Percentiles rank a stretch among this genome's conserved stretches.
These are phyloP conservation scores for Drosophila diplacantha DNA, from an alignment of 2,888 invertebrate genomes.

Conservation along the genomic window DNA sequence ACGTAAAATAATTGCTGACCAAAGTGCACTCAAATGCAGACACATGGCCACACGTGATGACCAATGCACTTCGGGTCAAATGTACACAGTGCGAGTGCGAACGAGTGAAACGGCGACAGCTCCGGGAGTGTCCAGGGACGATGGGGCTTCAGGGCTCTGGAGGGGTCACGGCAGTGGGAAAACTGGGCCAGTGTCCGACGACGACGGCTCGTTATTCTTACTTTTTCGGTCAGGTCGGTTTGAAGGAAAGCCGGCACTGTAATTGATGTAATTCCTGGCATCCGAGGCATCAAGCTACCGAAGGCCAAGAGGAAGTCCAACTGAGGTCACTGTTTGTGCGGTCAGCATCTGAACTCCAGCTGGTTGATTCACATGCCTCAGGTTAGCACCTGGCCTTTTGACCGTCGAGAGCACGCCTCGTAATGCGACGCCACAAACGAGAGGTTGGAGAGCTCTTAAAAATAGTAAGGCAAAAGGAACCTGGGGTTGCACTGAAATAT, in stretches of 20 bases:
- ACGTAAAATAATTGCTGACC: slow-evolving; percentile 75
- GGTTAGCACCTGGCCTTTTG: slow-evolving; percentile 20
- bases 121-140: not conserved
- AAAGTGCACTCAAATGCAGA: slow-evolving; percentile 72
- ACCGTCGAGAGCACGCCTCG: slow-evolving; percentile 3
- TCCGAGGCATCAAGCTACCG: slow-evolving; percentile 63
- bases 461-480: not conserved
- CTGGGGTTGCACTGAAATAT: not conserved
- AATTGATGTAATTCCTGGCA: slow-evolving; percentile 69
- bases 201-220: slow-evolving; percentile 66
- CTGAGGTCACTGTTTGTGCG: slow-evolving; percentile 35
- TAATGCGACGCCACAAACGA: slow-evolving; percentile 14
- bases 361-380: slow-evolving; percentile 32
- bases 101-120: slow-evolving; percentile 26
- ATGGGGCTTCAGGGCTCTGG: not conserved
- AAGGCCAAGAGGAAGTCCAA: slow-evolving; percentile 16
- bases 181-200: slow-evolving; percentile 49
- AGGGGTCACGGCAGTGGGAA: slow-evolving; percentile 23
- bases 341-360: slow-evolving; percentile 25
- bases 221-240: slow-evolving; percentile 62
- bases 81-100: slow-evolving; percentile 45
- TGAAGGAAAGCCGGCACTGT: slow-evolving; percentile 62
- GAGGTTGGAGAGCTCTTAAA: not conserved
- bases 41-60: slow-evolving; percentile 72
- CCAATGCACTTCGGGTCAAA: slow-evolving; percentile 72